A percentile compares a stretch with the other conserved stretches of the same genome.
These are phyloP conservation scores for Glossophaga mutica DNA, from an alignment of 2,797 vertebrate species.

Conservation along the genomic window DNA sequence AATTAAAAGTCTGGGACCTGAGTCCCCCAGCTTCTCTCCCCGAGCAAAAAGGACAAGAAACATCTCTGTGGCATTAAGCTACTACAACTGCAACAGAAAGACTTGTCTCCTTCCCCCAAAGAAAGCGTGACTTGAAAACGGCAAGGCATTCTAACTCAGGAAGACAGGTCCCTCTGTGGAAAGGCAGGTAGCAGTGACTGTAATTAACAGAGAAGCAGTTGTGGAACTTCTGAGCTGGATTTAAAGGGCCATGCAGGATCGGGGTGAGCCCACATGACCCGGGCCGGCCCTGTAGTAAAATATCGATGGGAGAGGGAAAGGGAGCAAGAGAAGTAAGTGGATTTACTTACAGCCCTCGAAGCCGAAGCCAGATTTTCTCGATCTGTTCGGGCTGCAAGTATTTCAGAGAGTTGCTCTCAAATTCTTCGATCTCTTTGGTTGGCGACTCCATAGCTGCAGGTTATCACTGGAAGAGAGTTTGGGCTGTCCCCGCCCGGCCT, in stretches of 20 bases:
- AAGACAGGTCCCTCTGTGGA: background rate
- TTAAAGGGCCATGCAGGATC: conserved; percentile 10
- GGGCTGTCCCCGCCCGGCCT: conserved; percentile 46
- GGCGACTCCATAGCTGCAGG: conserved; percentile 94
- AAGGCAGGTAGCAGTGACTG: conserved; percentile 60
- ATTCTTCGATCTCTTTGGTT: conserved; percentile 99
- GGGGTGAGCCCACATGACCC: background rate
- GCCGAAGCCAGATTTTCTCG: conserved; percentile 99
- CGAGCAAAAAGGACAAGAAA: conserved; percentile 24
- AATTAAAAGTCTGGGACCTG: background rate
- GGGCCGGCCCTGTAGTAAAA: background rate
- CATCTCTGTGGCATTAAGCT: background rate
- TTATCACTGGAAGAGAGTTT: conserved; percentile 59
- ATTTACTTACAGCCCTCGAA: conserved; percentile 96
- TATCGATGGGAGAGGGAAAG: background rate
- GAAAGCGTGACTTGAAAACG: background rate
- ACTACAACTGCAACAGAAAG: conserved; percentile 27
- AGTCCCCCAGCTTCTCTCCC: conserved; percentile 66
- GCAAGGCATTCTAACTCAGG: background rate
- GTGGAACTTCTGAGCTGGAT: conserved; percentile 67
- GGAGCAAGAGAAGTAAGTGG: background rate
- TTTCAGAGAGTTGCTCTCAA: conserved; percentile 97
- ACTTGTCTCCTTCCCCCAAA: background rate
- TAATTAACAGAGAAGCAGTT: conserved; percentile 67
- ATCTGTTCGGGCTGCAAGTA: conserved; percentile 98